A percentile compares a stretch with the other conserved stretches of the same genome.
Conservation (phyloP, 1,140 invertebrate genomes). For the Hetaerina americana region DNA sequence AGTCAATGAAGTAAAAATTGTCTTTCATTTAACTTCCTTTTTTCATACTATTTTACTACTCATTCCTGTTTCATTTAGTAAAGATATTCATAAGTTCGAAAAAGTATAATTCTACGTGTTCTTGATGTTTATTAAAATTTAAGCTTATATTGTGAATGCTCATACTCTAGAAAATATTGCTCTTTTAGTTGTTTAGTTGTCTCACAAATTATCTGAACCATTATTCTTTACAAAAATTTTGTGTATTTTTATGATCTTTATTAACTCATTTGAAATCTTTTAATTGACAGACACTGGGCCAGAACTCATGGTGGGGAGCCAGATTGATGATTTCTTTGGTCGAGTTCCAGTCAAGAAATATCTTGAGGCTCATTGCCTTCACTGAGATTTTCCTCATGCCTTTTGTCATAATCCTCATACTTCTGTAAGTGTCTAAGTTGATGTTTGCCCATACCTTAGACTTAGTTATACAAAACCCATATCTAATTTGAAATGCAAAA, state of each 20-base stretch:
- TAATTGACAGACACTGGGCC: slow-evolving; percentile 60
- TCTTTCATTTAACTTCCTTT: too few relatives aligned
- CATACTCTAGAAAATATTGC: too few relatives aligned
- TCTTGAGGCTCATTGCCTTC: slow-evolving; percentile 72
- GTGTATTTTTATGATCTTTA: slow-evolving; percentile 4
- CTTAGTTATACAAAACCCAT: too few relatives aligned
- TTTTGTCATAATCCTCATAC: slow-evolving; percentile 65
- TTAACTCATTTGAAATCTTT: slow-evolving; percentile 18
- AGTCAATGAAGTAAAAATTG: too few relatives aligned
- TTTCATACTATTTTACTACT: too few relatives aligned
- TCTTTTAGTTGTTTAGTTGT: slow-evolving; percentile 1
- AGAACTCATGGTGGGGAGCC: slow-evolving; percentile 78
- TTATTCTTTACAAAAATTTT: slow-evolving; percentile 7
- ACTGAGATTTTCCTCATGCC: slow-evolving; percentile 89
- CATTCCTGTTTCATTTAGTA: too few relatives aligned
- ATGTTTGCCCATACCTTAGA: too few relatives aligned
- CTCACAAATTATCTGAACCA: neutral
- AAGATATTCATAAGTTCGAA: too few relatives aligned
- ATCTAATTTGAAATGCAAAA: too few relatives aligned
- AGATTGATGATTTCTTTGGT: slow-evolving; percentile 71
- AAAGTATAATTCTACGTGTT: too few relatives aligned
- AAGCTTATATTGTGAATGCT: too few relatives aligned
- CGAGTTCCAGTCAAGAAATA: slow-evolving; percentile 74
- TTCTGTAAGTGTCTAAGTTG: slow-evolving; percentile 86
- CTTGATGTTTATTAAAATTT: too few relatives aligned